Conservation (phyloP, 2,113 vertebrate genomes). For the Leptosomus discolor region DNA sequence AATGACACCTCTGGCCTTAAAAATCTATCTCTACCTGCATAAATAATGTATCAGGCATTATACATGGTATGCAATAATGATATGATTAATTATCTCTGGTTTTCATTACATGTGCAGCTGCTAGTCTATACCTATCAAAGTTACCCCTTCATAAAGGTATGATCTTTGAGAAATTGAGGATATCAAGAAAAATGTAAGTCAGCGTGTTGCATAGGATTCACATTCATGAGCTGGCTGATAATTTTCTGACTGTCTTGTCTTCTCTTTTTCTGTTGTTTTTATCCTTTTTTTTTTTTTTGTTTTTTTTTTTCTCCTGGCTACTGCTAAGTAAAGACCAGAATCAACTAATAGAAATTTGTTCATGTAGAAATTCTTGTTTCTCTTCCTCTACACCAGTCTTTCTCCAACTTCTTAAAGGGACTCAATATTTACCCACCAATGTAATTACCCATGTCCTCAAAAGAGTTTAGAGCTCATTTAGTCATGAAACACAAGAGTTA, state of each 20-base stretch:
- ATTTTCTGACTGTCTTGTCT: neutral
- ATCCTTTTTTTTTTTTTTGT: neutral
- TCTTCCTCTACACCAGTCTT: neutral
- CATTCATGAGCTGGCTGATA: neutral
- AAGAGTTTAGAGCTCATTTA: neutral
- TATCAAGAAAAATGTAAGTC: neutral
- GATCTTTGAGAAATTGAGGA: neutral
- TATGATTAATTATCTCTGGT: neutral
- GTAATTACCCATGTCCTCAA: neutral
- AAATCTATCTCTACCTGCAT: neutral
- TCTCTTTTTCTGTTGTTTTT: neutral
- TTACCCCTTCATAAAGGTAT: neutral
- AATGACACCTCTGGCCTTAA: neutral
- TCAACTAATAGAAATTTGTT: neutral
- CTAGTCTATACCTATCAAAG: neutral
- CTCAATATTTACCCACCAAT: neutral
- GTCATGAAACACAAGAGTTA: neutral
- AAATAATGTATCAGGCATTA: neutral
- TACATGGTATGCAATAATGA: neutral
- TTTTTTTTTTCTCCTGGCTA: neutral
- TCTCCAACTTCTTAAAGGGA: neutral
- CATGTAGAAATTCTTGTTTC: neutral
- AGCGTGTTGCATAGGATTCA: neutral
- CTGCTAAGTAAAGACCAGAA: neutral
- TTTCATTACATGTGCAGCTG: neutral